phyloP scores from a whole-genome alignment of 2,797 vertebrate species.

The Microctenopoma steveboyesi region DNA sequence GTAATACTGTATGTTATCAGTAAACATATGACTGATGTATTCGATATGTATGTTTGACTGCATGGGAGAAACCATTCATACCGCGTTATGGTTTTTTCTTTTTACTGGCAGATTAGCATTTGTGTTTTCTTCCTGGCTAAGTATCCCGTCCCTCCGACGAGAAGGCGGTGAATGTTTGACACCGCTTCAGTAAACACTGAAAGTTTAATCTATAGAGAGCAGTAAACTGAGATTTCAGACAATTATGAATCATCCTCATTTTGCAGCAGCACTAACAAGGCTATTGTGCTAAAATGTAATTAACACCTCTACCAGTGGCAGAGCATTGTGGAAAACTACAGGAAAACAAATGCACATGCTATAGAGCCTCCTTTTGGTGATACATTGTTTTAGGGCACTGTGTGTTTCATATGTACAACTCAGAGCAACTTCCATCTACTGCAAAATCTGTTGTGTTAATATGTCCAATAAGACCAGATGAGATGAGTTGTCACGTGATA shows the following conservation, averaged over 20 bases:
- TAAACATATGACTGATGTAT: too few relatives aligned
- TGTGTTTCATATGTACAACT: neutral
- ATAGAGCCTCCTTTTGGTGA: neutral
- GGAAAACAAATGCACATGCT: neutral
- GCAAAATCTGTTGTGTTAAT: neutral
- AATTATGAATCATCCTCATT: neutral
- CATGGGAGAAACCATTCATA: too few relatives aligned
- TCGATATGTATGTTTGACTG: too few relatives aligned
- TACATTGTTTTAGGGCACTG: neutral
- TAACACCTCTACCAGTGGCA: neutral
- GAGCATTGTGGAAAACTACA: neutral
- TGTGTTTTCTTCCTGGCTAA: neutral
- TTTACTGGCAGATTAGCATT: neutral
- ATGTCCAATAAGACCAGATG: neutral
- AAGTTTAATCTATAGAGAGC: neutral
- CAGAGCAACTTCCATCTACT: neutral
- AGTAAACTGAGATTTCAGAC: neutral
- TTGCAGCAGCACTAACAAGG: neutral
- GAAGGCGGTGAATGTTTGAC: neutral
- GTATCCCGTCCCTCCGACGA: neutral
- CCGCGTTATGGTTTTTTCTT: neutral
- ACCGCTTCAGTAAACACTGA: neutral
- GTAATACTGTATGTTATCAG: too few relatives aligned
- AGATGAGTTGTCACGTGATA: constrained; percentile 1
- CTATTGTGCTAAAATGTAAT: neutral